Base-by-base conservation (phyloP, 2,888 invertebrate species). In the Leucoptera coffeella region DNA sequence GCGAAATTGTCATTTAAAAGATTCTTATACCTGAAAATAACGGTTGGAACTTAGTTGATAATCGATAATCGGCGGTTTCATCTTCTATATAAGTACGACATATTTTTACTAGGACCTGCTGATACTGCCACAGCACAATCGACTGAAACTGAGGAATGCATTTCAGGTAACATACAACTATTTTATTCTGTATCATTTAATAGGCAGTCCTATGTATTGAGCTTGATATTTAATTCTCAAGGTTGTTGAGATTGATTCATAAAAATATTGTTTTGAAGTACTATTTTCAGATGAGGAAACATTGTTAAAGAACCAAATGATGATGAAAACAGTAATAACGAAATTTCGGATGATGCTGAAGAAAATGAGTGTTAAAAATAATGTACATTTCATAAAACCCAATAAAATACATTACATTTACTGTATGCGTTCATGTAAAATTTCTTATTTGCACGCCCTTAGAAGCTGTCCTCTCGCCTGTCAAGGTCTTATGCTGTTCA, bases 401-500 rank as follows among this genome's bases (percentile, higher is more conserved):
- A 22, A 22, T 22, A 10, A 22, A 22, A 22, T 22, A 22, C 7
- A 9, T 22, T 22, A 10, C 10, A 10, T 22, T 22, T 22, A 17
- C 17, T 17, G 17, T 17, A 17, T 17, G 17, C 22, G 22, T 22
- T 9, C 22, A 9, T 22, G 9, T 22, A 10, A 22, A 6, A 22
- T 9, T 22, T 7, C 7, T 22, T 22, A 22, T 10, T 22, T 10
- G 10, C 10, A 10, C 7, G 22, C 9, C 22, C 7, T 22, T 7
- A 9, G 10, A 5, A 22, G 22, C 22, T 22, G 22, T 22, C 7
- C 22, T 10, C 22, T 22, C 22, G 22, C 22, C 17, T 17, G 17
- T 17, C 17, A 17, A 17, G 17, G 17, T 17, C 17, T 17, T 17
- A 17, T 17, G 17, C 22, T 22, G 22, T 22, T 22, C 22, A 22